These are phyloP conservation scores for Buceros bicornis DNA, from an alignment of 2,797 vertebrate genomes.

Conservation along the genomic window DNA sequence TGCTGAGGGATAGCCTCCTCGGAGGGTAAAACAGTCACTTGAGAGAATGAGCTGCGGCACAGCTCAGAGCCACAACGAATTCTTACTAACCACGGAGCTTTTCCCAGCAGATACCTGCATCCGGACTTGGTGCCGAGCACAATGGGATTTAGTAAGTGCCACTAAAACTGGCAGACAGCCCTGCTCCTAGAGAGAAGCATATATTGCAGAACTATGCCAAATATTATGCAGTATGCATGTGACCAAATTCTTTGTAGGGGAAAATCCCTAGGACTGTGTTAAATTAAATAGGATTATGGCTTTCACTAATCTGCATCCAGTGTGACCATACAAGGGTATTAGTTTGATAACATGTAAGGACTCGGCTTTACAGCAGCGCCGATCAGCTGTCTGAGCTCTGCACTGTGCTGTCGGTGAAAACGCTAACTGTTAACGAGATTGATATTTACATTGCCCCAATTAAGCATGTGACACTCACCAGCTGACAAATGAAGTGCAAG, in stretches of 20 bases:
- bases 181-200: conserved; percentile 6
- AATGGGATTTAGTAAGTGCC: conserved; percentile 42
- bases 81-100: not conserved
- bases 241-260: conserved; percentile 56
- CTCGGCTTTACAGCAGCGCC: conserved; percentile 52
- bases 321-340: conserved; percentile 72
- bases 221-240: conserved; percentile 55
- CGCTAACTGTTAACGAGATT: conserved; percentile 5
- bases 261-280: conserved; percentile 71
- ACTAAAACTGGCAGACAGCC: conserved; percentile 29
- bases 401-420: not conserved
- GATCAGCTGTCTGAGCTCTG: conserved; percentile 48
- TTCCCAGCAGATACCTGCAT: conserved; percentile 30
- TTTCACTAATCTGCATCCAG: conserved; percentile 69
- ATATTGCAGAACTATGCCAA: conserved; percentile 56
- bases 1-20: not conserved
- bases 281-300: conserved; percentile 74
- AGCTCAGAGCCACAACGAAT: not conserved
- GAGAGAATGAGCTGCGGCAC: not conserved
- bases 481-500: conserved; percentile 31
- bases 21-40: not conserved
- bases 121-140: not conserved
- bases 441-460: not conserved
- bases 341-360: conserved; percentile 65
- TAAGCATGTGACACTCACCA: conserved; percentile 40